Conservation (phyloP, 1,140 invertebrate genomes). For the Trypoxylus dichotomus region DNA sequence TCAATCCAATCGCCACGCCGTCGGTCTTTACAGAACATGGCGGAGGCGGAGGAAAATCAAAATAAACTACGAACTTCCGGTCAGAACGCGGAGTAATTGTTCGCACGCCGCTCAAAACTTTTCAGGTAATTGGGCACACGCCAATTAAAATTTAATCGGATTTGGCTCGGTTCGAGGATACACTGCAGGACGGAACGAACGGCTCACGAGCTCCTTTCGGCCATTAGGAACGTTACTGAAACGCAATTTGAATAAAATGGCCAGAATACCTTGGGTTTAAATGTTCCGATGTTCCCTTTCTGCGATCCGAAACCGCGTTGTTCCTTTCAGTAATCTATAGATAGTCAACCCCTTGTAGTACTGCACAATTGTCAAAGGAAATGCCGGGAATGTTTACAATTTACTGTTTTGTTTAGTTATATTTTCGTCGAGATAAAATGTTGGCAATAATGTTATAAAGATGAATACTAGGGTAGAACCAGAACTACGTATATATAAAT, state of each 20-base stretch:
- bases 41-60: not conserved
- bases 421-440: no score
- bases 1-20: not conserved
- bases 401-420: no score
- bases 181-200: not conserved
- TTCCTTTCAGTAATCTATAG: not conserved
- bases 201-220: not conserved
- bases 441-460: no score
- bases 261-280: not conserved
- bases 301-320: not conserved
- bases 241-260: not conserved
- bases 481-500: no score
- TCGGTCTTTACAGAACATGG: not conserved
- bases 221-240: constrained; percentile 9
- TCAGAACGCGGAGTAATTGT: not conserved
- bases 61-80: not conserved
- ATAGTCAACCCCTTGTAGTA: not conserved
- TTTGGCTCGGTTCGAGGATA: not conserved
- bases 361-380: not conserved
- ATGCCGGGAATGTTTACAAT: not conserved
- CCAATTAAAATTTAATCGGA: constrained; percentile 12
- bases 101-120: constrained; percentile 11
- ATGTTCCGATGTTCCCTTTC: not conserved
- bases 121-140: constrained; percentile 16
- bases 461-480: no score